Evolutionary conservation across 1,140 invertebrate species (phyloP).

Genomic region (Musca vetustissima): DNA sequence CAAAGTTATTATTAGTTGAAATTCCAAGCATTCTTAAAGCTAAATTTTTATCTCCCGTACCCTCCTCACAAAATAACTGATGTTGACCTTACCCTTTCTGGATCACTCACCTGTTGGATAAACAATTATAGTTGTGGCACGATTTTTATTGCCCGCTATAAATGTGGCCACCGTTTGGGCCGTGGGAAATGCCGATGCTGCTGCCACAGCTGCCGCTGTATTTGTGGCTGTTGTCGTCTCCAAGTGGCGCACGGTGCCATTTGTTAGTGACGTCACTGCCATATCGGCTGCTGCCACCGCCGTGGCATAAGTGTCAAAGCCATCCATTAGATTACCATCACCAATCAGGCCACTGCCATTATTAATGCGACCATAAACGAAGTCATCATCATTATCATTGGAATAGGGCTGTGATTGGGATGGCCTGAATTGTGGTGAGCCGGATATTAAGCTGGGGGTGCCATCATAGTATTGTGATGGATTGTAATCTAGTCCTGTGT

Average conservation of each 20-base stretch:
- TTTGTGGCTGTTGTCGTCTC: background rate
- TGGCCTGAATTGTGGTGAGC: background rate
- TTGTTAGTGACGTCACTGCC: background rate
- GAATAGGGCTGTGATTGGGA: no score
- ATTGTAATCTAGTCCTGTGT: slow-evolving; percentile 16
- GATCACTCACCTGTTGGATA: slow-evolving; percentile 50
- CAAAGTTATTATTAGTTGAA: no score
- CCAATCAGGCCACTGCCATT: background rate
- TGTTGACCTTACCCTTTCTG: no score
- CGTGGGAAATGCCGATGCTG: slow-evolving; percentile 12
- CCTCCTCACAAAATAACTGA: no score
- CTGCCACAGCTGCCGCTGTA: slow-evolving; percentile 13
- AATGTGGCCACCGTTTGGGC: slow-evolving; percentile 40
- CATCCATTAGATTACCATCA: background rate
- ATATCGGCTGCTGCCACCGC: background rate
- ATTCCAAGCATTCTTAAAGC: no score
- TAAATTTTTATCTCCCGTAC: no score
- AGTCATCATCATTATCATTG: no score
- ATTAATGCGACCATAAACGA: background rate
- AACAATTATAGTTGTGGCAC: slow-evolving; percentile 47
- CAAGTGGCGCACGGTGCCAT: slow-evolving; percentile 6
- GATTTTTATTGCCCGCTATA: slow-evolving; percentile 46
- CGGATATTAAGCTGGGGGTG: background rate
- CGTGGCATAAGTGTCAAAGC: background rate
- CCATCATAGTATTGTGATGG: background rate